phyloP scores from a whole-genome alignment of 23 tunicate species.

The Botrylloides violaceus region DNA sequence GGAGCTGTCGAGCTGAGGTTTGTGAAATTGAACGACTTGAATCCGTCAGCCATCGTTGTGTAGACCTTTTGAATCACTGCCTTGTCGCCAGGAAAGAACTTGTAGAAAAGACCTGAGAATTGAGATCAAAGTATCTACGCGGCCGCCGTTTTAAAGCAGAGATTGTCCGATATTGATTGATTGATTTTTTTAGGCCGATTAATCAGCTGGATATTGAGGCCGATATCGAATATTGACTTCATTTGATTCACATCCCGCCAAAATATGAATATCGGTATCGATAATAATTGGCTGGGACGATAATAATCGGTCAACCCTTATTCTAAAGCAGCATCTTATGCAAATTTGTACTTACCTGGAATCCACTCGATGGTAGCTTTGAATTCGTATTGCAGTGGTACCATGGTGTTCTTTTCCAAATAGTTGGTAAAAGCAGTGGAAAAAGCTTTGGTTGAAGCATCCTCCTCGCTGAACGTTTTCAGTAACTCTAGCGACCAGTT shows the following conservation, averaged over 20 bases:
- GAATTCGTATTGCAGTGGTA: neutral
- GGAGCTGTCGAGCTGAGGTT: conserved; percentile 5
- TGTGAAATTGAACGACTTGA: conserved; percentile 9
- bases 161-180: no score
- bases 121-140: neutral
- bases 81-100: conserved; percentile 12
- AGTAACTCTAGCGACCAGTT: conserved; percentile 12
- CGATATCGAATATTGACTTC: no score
- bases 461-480: conserved; percentile 2
- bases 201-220: no score
- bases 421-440: neutral
- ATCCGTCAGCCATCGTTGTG: conserved; percentile 8
- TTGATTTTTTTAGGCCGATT: no score
- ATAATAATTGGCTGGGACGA: no score
- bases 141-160: no score
- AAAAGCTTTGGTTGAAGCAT: conserved; percentile 14
- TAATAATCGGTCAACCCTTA: no score
- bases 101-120: conserved; percentile 13
- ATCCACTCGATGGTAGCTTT: conserved; percentile 6
- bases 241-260: no score
- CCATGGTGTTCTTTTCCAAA: neutral
- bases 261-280: no score
- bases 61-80: conserved; percentile 8
- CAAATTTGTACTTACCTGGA: no score
- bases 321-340: no score